These are phyloP conservation scores for Drosophila neotestacea DNA, from an alignment of 2,888 invertebrate genomes.

Conservation along the genomic window DNA sequence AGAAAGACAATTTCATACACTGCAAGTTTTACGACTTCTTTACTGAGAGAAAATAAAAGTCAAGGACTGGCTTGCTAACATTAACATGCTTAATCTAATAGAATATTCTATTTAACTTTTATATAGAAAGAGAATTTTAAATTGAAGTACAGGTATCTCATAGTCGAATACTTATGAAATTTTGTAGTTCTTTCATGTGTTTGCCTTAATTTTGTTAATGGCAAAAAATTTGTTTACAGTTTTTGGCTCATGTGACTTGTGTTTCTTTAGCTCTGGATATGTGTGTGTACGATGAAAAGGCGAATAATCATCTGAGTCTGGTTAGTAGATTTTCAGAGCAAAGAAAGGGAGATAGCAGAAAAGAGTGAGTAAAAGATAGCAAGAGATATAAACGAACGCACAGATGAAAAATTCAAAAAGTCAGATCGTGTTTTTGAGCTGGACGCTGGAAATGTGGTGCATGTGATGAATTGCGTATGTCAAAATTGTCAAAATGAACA, in stretches of 20 bases:
- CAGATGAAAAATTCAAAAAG: conserved; percentile 8
- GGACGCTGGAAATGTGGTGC: conserved; percentile 15
- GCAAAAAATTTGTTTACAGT: conserved; percentile 65
- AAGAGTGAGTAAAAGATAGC: neutral
- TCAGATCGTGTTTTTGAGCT: conserved; percentile 14
- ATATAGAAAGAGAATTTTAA: neutral
- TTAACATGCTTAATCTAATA: neutral
- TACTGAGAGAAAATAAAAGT: neutral
- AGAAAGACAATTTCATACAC: too few relatives aligned
- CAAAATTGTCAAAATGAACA: neutral
- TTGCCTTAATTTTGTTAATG: conserved; percentile 72
- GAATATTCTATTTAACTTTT: neutral
- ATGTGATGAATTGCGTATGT: conserved; percentile 13
- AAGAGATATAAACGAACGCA: neutral
- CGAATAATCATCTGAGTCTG: conserved; percentile 24
- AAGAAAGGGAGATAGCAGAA: neutral
- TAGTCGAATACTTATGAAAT: conserved; percentile 19
- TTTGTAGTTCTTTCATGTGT: conserved; percentile 32
- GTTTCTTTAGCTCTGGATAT: conserved; percentile 8
- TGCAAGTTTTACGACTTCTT: too few relatives aligned
- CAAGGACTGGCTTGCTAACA: neutral
- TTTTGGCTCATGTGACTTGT: conserved; percentile 30
- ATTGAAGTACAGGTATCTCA: conserved; percentile 14
- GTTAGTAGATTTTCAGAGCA: conserved; percentile 9
- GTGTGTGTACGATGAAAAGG: conserved; percentile 29